A percentile compares a stretch with the other conserved stretches of the same genome.
These are phyloP conservation scores for Dasyurus viverrinus DNA, from an alignment of 2,113 vertebrate genomes.

Conservation along the genomic window DNA sequence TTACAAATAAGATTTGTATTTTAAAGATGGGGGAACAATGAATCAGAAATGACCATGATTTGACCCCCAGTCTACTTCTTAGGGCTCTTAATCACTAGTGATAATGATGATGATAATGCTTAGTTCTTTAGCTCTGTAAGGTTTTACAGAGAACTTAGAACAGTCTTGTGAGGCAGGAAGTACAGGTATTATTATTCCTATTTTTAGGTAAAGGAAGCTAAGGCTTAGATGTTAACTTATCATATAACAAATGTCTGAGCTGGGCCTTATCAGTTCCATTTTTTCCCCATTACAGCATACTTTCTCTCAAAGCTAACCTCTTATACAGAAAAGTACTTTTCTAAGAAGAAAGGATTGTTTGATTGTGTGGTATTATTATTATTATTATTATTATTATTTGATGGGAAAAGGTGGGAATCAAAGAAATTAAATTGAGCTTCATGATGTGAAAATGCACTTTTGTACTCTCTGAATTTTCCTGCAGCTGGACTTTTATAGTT, in stretches of 20 bases:
- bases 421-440: background rate
- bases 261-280: background rate
- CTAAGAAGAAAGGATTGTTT: fast-evolving
- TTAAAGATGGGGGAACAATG: background rate
- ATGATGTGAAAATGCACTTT: background rate
- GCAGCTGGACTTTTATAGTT: background rate
- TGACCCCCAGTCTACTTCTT: background rate
- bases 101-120: background rate
- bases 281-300: background rate
- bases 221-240: background rate
- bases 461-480: background rate
- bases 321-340: fast-evolving
- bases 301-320: background rate
- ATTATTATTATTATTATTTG: background rate
- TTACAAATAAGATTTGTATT: background rate
- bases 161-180: background rate
- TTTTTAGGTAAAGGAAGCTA: background rate
- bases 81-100: background rate
- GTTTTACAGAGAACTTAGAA: background rate
- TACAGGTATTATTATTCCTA: background rate
- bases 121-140: background rate
- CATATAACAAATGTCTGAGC: fast-evolving
- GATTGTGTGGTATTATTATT: fast-evolving
- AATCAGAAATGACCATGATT: background rate
- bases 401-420: background rate